These are phyloP conservation scores for Rhimphoctona megacephalus DNA, from an alignment of 2,888 invertebrate genomes.

Conservation along the genomic window DNA sequence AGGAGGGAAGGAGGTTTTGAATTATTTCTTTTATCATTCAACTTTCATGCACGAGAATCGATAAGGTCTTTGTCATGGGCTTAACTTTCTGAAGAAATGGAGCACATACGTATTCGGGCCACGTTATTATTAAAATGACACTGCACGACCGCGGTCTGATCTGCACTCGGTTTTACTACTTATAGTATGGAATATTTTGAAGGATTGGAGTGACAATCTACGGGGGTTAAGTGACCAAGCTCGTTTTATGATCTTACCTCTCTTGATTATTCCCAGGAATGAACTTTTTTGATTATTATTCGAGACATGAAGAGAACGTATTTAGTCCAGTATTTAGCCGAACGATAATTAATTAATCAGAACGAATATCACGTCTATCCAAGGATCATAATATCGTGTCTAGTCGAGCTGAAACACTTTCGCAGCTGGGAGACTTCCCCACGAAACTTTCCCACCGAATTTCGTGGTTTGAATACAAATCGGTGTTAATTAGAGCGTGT, in stretches of 20 bases:
- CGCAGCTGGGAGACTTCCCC: conserved; percentile 32
- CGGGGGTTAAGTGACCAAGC: background rate
- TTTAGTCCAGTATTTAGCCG: conserved; percentile 1
- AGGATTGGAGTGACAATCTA: background rate
- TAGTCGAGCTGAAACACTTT: conserved; percentile 41
- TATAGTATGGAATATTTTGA: background rate
- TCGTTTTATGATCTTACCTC: background rate
- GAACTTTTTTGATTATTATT: background rate
- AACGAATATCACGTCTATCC: conserved; percentile 51
- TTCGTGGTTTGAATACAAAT: conserved; percentile 66
- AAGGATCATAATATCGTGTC: conserved; percentile 34
- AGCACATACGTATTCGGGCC: background rate
- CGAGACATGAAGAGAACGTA: conserved; percentile 8
- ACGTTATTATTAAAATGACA: conserved; percentile 43
- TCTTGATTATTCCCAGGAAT: background rate
- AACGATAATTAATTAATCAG: conserved; percentile 43
- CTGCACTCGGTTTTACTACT: conserved; percentile 35
- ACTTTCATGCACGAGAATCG: background rate
- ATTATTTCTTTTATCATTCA: conserved; percentile 45
- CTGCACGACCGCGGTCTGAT: conserved; percentile 20
- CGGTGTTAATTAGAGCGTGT: conserved; percentile 63
- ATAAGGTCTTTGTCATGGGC: conserved; percentile 16
- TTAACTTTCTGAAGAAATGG: conserved; percentile 24
- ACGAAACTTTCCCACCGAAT: conserved; percentile 57
- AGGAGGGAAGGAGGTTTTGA: conserved; percentile 18